Percentiles rank a stretch among this genome's conserved stretches.
phyloP scores from a whole-genome alignment of 2,113 vertebrate genomes.

The Dendropsophus ebraccatus region DNA sequence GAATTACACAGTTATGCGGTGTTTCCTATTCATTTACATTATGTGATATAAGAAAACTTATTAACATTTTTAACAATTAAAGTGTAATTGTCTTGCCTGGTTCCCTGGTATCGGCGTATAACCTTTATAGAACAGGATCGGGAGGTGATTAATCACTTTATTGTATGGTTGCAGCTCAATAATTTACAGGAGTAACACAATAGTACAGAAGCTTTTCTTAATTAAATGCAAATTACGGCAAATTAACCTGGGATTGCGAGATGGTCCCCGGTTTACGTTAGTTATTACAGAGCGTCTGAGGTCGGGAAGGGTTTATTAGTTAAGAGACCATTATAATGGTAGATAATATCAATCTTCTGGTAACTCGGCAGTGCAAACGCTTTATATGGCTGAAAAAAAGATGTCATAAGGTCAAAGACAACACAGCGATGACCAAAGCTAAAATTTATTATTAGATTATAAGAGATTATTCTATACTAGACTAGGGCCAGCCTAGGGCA shows the following conservation, averaged over 20 bases:
- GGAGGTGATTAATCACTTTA: slow-evolving; percentile 22
- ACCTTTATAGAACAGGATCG: neutral
- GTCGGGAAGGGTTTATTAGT: neutral
- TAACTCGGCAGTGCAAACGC: neutral
- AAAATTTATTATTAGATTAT: neutral
- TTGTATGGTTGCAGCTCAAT: neutral
- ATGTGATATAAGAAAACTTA: neutral
- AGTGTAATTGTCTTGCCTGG: neutral
- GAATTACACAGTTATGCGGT: no score
- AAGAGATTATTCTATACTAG: neutral
- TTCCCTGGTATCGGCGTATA: neutral
- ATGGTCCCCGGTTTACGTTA: neutral
- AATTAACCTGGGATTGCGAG: slow-evolving; percentile 17
- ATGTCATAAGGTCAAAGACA: neutral
- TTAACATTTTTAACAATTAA: neutral
- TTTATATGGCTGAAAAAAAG: neutral
- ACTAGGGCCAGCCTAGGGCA: neutral
- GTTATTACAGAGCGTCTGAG: neutral
- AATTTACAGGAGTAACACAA: neutral
- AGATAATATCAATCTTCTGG: neutral
- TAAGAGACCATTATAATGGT: neutral
- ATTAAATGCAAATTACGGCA: slow-evolving; percentile 27
- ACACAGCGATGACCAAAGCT: neutral
- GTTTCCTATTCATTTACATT: neutral
- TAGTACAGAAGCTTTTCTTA: neutral